Evolutionary conservation across 2,888 invertebrate genomes (phyloP).

Genomic region (Arge pagana): DNA sequence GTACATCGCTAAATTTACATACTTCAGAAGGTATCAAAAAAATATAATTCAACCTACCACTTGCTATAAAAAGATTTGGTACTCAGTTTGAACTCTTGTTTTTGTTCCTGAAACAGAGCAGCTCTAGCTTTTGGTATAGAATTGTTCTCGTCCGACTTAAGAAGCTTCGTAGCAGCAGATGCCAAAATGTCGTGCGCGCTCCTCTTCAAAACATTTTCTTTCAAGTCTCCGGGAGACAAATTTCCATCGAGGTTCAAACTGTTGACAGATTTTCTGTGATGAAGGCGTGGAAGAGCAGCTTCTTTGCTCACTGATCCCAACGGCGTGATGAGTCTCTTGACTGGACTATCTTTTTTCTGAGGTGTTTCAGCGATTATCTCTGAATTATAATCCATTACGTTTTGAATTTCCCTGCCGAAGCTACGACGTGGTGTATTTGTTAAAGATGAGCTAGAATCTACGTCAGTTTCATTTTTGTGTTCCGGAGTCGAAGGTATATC

Average conservation of each 20-base stretch:
- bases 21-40: too few species aligned
- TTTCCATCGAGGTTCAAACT: conserved; percentile 29
- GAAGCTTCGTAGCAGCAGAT: conserved; percentile 32
- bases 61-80: conserved; percentile 47
- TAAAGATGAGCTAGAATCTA: conserved; percentile 27
- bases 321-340: conserved; percentile 43
- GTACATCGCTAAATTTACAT: too few species aligned
- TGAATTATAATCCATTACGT: conserved; percentile 5
- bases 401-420: conserved; percentile 32
- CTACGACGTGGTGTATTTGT: conserved; percentile 44
- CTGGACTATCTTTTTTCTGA: conserved; percentile 38
- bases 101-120: conserved; percentile 46
- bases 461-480: conserved; percentile 16
- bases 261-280: conserved; percentile 44
- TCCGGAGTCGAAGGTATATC: neutral
- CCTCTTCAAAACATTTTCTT: conserved; percentile 38
- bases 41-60: neutral
- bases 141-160: conserved; percentile 38
- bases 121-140: conserved; percentile 46
- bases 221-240: conserved; percentile 39
- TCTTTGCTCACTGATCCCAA: conserved; percentile 41
- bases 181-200: conserved; percentile 33
- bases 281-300: conserved; percentile 41
- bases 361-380: conserved; percentile 42
- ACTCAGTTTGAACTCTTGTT: conserved; percentile 37